A percentile compares a stretch with the other conserved stretches of the same genome.
Conservation (phyloP, 2,113 vertebrate species). For the Andinoacara biseriatus region DNA sequence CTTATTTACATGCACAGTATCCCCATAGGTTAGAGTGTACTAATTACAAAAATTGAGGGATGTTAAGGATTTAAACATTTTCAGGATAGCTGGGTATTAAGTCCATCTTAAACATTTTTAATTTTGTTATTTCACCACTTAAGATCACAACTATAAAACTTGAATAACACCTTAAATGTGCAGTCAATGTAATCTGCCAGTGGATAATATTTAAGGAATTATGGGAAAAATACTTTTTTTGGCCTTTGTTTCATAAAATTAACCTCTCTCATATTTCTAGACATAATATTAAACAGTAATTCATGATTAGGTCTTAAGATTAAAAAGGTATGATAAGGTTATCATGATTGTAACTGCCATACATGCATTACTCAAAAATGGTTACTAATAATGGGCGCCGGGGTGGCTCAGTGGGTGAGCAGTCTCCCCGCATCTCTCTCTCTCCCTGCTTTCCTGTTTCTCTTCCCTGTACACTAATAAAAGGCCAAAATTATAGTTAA, state of each 20-base stretch:
- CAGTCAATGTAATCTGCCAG: not conserved
- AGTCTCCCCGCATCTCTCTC: too few species aligned
- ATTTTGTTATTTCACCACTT: too few species aligned
- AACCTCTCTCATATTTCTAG: not conserved
- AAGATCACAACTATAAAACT: not conserved
- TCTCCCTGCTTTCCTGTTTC: too few species aligned
- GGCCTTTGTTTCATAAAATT: not conserved
- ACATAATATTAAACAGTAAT: not conserved
- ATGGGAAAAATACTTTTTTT: not conserved
- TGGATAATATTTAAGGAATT: not conserved
- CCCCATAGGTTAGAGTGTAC: not conserved
- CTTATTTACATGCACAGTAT: not conserved
- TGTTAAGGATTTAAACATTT: not conserved
- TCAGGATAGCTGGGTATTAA: not conserved
- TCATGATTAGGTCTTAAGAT: not conserved
- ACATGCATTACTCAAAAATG: not conserved
- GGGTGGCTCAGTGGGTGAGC: too few species aligned
- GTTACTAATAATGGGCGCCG: not conserved
- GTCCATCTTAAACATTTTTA: not conserved
- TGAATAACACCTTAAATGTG: not conserved
- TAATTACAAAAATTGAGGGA: not conserved
- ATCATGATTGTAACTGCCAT: not conserved
- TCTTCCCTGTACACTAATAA: too few species aligned
- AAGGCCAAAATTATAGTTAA: too few species aligned
- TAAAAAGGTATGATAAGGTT: not conserved